Conservation (phyloP, 2,797 vertebrate species). For the Oreonectes daqikongensis region DNA sequence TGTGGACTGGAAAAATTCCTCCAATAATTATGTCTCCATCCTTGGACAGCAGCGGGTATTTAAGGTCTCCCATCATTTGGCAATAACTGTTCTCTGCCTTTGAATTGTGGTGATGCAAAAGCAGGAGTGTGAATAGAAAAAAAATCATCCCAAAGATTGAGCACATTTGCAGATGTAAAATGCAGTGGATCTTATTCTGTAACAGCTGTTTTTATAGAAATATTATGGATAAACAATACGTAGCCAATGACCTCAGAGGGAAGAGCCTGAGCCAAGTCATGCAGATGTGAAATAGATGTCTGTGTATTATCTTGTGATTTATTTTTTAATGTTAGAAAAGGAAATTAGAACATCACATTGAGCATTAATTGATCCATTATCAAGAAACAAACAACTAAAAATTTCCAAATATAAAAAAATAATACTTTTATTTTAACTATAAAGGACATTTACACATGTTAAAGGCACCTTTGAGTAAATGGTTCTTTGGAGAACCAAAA, state of each 20-base stretch:
- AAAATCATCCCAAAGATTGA: constrained; percentile 33
- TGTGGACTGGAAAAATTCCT: constrained; percentile 49
- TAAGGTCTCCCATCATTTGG: constrained; percentile 56
- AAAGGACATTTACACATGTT: too few relatives aligned
- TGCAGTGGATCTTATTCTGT: not conserved
- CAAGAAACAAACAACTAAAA: too few relatives aligned
- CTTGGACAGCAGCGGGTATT: constrained; percentile 39
- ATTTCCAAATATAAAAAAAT: too few relatives aligned
- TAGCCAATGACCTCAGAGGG: not conserved
- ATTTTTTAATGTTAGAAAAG: not conserved
- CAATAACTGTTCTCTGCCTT: constrained; percentile 59
- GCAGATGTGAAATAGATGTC: not conserved
- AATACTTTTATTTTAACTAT: too few relatives aligned
- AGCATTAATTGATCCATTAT: too few relatives aligned
- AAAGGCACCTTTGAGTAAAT: too few relatives aligned
- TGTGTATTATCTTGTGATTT: not conserved
- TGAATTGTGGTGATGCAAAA: constrained; percentile 43
- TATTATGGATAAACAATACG: too few relatives aligned
- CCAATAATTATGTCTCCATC: constrained; percentile 47
- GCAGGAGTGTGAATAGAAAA: constrained; percentile 45
- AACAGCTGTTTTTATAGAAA: constrained; percentile 28
- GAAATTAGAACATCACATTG: too few relatives aligned
- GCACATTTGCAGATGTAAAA: not conserved
- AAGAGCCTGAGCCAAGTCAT: not conserved
- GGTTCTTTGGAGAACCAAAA: too few relatives aligned